Conservation (phyloP, 2,797 vertebrate species). For the Pseudotriccus pelzelni region DNA sequence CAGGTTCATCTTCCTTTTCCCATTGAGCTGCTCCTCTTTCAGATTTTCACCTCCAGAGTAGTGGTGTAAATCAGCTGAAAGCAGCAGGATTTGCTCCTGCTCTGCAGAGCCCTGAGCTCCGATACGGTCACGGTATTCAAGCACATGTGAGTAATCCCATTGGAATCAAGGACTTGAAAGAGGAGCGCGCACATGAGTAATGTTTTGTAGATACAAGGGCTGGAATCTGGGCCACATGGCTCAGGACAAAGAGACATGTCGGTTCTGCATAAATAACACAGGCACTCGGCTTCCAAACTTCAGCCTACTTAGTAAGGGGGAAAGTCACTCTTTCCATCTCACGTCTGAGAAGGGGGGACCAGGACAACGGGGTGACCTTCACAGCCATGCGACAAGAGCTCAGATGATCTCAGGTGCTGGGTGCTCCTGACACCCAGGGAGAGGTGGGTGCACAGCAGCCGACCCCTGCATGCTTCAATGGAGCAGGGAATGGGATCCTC, state of each 20-base stretch:
- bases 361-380: not conserved
- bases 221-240: slow-evolving; percentile 58
- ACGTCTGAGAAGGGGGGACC: fast-evolving
- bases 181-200: not conserved
- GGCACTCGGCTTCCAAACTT: not conserved
- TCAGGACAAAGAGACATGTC: slow-evolving; percentile 55
- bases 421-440: not conserved
- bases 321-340: not conserved
- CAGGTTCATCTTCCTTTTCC: not conserved
- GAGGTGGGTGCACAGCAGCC: not conserved
- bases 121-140: not conserved
- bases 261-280: slow-evolving; percentile 41
- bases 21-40: not conserved
- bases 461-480: fast-evolving
- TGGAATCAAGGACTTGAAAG: slow-evolving; percentile 43
- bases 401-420: not conserved
- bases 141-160: slow-evolving; percentile 28
- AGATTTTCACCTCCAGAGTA: not conserved
- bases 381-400: not conserved
- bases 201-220: slow-evolving; percentile 53
- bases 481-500: not conserved
- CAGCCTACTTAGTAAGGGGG: not conserved
- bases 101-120: not conserved
- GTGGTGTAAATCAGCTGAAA: not conserved
- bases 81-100: not conserved